Evolutionary conservation across 2,797 vertebrate species (phyloP).

Genomic region (Hylomyscus alleni): DNA sequence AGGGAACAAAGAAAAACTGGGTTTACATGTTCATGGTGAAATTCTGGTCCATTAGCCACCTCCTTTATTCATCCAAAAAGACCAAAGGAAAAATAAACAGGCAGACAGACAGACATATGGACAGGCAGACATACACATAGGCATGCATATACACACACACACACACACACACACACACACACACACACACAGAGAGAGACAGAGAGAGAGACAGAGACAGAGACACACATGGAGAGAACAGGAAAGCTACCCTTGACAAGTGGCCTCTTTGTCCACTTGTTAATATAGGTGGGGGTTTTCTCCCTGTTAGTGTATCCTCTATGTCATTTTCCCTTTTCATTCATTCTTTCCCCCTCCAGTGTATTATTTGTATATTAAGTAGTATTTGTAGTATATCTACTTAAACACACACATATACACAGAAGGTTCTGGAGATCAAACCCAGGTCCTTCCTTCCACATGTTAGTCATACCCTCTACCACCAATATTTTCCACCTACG

Average conservation of each 20-base stretch:
- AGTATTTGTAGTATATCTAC: not conserved
- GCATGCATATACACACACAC: not conserved
- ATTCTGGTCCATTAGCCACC: not conserved
- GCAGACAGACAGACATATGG: not conserved
- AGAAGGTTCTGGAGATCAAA: not conserved
- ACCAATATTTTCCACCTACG: not conserved
- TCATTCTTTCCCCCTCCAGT: not conserved
- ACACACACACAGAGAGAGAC: not conserved
- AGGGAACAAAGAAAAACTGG: slow-evolving; percentile 5
- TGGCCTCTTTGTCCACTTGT: not conserved
- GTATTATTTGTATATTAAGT: not conserved
- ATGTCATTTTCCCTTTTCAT: not conserved
- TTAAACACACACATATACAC: not conserved
- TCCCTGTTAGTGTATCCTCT: not conserved
- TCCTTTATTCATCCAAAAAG: not conserved
- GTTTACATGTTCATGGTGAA: not conserved
- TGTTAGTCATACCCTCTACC: too few relatives aligned
- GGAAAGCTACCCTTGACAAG: not conserved
- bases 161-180: not conserved
- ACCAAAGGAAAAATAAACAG: not conserved
- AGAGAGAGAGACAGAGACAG: not conserved
- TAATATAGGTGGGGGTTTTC: not conserved
- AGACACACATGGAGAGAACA: not conserved
- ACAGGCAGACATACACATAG: not conserved
- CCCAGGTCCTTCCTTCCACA: not conserved